Conservation (phyloP, 2,888 invertebrate species). For the Drosophila sordidula region DNA sequence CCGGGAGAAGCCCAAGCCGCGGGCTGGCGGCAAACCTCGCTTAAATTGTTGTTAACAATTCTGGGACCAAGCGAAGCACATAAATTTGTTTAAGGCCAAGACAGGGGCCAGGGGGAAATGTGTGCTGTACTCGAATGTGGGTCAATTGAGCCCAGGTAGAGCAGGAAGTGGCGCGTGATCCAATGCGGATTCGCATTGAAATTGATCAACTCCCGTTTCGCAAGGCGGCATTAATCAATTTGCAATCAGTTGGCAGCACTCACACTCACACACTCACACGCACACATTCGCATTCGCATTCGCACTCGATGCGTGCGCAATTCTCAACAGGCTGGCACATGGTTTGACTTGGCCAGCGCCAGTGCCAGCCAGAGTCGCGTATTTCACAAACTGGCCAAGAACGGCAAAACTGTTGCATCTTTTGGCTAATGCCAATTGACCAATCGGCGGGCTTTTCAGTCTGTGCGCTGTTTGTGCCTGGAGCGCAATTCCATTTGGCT, state of each 20-base stretch:
- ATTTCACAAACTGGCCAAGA: conserved; percentile 7
- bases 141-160: conserved; percentile 29
- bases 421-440: conserved; percentile 10
- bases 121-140: conserved; percentile 27
- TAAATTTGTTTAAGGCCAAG: conserved; percentile 39
- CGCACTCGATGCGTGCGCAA: conserved; percentile 22
- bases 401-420: conserved; percentile 25
- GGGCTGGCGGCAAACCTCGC: conserved; percentile 30
- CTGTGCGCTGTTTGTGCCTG: conserved; percentile 34
- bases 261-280: too few relatives aligned
- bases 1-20: conserved; percentile 13
- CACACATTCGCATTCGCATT: not conserved
- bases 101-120: not conserved
- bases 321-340: conserved; percentile 38
- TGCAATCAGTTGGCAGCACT: conserved; percentile 46
- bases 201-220: conserved; percentile 39
- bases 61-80: conserved; percentile 51
- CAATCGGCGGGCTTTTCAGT: not conserved
- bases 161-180: conserved; percentile 44
- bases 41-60: conserved; percentile 74
- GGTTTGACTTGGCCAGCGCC: conserved; percentile 28
- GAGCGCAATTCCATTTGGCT: conserved; percentile 50
- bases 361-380: conserved; percentile 20
- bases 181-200: conserved; percentile 24
- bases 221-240: conserved; percentile 51